Evolutionary conservation across 2,113 vertebrate genomes (phyloP).

Genomic region (Bambusicola thoracicus): DNA sequence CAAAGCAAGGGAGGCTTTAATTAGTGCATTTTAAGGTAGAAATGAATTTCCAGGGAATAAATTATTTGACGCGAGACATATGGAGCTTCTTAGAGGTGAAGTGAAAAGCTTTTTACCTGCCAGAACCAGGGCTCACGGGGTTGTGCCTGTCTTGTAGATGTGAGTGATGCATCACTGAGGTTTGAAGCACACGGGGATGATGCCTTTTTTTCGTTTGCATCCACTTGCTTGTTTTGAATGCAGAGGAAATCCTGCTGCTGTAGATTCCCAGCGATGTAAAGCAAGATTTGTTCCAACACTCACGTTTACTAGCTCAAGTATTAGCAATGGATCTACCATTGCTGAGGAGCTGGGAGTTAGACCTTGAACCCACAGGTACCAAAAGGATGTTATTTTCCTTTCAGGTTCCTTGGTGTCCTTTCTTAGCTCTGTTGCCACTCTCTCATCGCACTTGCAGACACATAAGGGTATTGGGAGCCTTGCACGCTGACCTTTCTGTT

Average conservation of each 20-base stretch:
- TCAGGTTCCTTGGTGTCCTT: background rate
- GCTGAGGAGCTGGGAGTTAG: conserved; percentile 1
- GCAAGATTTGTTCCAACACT: background rate
- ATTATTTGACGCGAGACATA: conserved; percentile 37
- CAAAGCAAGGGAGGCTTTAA: conserved; percentile 59
- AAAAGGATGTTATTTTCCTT: conserved; percentile 29
- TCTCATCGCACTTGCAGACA: background rate
- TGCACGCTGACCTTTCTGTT: background rate
- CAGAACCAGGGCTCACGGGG: background rate
- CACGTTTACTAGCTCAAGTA: background rate
- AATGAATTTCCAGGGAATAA: conserved; percentile 57
- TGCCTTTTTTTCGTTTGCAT: background rate
- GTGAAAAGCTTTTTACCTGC: conserved; percentile 6
- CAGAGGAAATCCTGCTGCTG: background rate
- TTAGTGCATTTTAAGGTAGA: conserved; percentile 53
- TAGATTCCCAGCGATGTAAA: background rate
- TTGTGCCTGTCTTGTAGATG: background rate
- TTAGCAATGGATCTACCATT: background rate
- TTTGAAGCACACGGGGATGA: background rate
- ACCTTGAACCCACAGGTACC: background rate
- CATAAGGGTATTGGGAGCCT: background rate
- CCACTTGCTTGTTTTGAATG: background rate
- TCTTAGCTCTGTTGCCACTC: background rate
- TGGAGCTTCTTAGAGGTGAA: conserved; percentile 15
- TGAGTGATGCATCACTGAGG: background rate